Evolutionary conservation across 64 coral and sea anemone genomes (phyloP), one percentile per base, ranked within the genome.

Genomic region (Montipora foliosa): DNA sequence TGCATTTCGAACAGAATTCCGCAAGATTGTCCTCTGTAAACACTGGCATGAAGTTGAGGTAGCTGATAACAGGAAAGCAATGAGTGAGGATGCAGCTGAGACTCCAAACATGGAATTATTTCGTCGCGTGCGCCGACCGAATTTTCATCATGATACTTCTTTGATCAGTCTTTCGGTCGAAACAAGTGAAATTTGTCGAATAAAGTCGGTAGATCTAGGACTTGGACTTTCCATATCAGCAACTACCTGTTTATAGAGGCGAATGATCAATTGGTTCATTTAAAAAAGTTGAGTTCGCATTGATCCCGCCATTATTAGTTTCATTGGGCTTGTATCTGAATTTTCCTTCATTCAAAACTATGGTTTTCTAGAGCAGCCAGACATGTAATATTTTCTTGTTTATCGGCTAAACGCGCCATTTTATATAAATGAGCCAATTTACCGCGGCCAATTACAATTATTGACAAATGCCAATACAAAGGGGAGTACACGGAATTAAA

Each of bases 1-100:
- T 6, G 47, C 45, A 0, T 50, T 78, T 15, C 44, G 76, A 49
- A 15, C 4, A 49, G 76, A 78, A 78, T 78, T 78, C 13, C 76
- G 46, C 15, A 78, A 78, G 5, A 78, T 83, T 45, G 47, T 82
- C 19, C 58, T 91, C 21, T 91, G 89, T 47, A 46, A 49, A 91
- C 78, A 1, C 8, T 24, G 37, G 37, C 50, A 67, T 24, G 68
- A 75, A 73, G n/a, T 73, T 21, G 70, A 5, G 5, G 70, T 73
- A 6, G 19, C 19, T 73, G 17, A 5, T 25, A 73, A 9, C n/a
- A 25, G 70, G n/a, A 73, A 6, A 73, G 70, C 17, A 73, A 22
- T 5, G 21, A 73, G 5, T 6, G 21, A 24, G 5, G 70, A 73
- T 67, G 64, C 64, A 55, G 52, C 9, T 19, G 64, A 14, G 64